Percentiles rank a stretch among this genome's conserved stretches.
Evolutionary conservation across 1,140 invertebrate species (phyloP).

Genomic region (Aricia agestis): DNA sequence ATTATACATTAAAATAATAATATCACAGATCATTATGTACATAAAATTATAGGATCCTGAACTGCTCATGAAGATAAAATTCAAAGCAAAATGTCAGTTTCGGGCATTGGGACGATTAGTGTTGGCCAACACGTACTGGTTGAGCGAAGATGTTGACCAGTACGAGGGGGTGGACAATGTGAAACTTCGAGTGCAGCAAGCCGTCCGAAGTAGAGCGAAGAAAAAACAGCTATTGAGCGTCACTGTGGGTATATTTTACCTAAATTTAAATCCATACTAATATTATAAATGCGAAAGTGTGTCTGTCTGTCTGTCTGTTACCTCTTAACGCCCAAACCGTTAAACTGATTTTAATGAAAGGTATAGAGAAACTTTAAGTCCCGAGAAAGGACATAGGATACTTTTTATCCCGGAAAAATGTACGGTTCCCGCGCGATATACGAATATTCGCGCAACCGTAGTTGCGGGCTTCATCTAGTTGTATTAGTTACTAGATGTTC

Average conservation of each 20-base stretch:
- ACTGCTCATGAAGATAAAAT: conserved; percentile 57
- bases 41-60: conserved; percentile 49
- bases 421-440: too few species aligned
- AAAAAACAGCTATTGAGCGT: conserved; percentile 72
- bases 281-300: not conserved
- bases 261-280: not conserved
- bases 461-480: too few species aligned
- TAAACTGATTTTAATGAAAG: too few species aligned
- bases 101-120: conserved; percentile 75
- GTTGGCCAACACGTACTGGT: conserved; percentile 76
- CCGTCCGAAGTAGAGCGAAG: conserved; percentile 69
- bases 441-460: too few species aligned
- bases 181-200: conserved; percentile 70
- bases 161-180: conserved; percentile 74
- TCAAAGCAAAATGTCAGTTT: conserved; percentile 75
- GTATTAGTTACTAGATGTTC: too few species aligned
- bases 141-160: conserved; percentile 70
- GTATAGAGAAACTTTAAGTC: too few species aligned
- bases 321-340: too few species aligned
- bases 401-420: too few species aligned
- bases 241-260: conserved; percentile 43
- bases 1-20: too few species aligned
- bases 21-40: too few species aligned
- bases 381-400: too few species aligned
- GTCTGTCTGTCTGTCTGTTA: too few species aligned